phyloP scores from a whole-genome alignment of 2,797 vertebrate species.

The Chelmon rostratus region DNA sequence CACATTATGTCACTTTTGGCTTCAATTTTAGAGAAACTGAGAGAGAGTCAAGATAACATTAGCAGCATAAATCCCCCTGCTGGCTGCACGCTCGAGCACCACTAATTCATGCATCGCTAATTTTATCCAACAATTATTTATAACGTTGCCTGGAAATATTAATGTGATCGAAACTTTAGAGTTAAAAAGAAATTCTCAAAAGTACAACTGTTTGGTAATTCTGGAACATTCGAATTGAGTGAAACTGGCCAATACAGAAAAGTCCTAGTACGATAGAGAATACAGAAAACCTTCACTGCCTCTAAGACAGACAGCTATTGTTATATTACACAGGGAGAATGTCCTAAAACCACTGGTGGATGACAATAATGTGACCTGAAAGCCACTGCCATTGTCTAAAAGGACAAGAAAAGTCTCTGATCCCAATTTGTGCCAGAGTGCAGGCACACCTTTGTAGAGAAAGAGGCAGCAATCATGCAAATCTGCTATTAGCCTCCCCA shows the following conservation, averaged over 20 bases:
- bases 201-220: background rate
- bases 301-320: background rate
- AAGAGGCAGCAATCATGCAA: background rate
- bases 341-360: background rate
- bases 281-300: background rate
- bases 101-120: background rate
- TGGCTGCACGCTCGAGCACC: background rate
- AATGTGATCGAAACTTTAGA: constrained; percentile 7
- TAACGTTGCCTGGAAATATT: constrained; percentile 5
- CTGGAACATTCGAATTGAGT: background rate
- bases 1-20: constrained; percentile 9
- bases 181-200: background rate
- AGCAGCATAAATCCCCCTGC: constrained; percentile 24
- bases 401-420: background rate
- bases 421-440: constrained; percentile 1
- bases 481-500: background rate
- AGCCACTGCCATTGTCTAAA: background rate
- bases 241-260: constrained; percentile 11
- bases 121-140: constrained; percentile 29
- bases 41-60: constrained; percentile 21
- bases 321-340: background rate
- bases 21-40: constrained; percentile 7
- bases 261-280: background rate
- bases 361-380: constrained; percentile 26
- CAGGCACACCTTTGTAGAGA: background rate